Base-by-base conservation (phyloP, 1,140 invertebrate genomes). In the Oryctes rhinoceros region DNA sequence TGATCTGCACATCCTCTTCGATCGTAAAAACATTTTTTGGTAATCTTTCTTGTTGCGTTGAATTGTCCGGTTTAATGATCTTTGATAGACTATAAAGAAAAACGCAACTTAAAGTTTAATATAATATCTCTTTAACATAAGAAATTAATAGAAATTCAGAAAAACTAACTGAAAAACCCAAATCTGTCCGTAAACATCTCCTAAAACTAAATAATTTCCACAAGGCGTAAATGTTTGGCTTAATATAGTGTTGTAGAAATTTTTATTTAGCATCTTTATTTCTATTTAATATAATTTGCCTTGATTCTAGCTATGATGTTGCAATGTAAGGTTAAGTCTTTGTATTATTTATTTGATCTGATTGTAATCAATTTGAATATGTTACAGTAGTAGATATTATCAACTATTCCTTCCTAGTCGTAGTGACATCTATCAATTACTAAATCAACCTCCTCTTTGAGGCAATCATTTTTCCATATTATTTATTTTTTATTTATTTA, bases 171-270 rank as follows among this genome's bases (percentile, higher is more conserved):
- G 93, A 87, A 93, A 96, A 67, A 96, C 88, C 37, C 94, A 94
- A 53, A 98, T 91, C 85, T 94, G 91, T 20, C 96, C 95, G 88
- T 95, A 96, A 84, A 94, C 93, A 89, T 95, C 96, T 15, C 94
- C 95, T 80, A 93, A 93, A 78, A 94, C 89, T 44, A 98, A 90
- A 89, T 92, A 95, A 86, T 93, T 93, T 13, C 95, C 94, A 87
- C 94, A 95, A 0, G 93, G 92, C 7, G 96, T 97, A 88, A 95
- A 94, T 4, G 92, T 90, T 88, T 96, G 95, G 67, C 92, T 91
- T 81, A 95, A 89, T 37, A 96, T 90, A 67, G 94, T 95, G 71
- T 94, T 96, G 84, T 97, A 96, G 81, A 90, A 90, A 77, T 83
- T 85, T 81, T 85, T 86, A 80, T 84, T 83, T 37, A 83, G 79